Conservation (phyloP, 2,888 invertebrate genomes). For the Netelia virgata region DNA sequence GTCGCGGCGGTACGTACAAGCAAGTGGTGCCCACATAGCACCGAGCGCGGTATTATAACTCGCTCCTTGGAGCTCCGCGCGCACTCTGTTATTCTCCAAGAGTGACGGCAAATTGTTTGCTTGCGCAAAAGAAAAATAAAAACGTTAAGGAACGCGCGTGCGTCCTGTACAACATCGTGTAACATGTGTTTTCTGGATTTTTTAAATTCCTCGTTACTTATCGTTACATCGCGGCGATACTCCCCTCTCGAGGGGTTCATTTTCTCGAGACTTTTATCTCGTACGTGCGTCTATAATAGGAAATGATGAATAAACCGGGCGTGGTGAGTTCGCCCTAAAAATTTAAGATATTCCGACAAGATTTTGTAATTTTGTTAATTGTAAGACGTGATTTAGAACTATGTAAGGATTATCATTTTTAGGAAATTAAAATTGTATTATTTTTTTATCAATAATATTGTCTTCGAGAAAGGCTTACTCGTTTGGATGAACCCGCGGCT, state of each 20-base stretch:
- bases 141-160: slow-evolving; percentile 60
- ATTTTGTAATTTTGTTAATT: no score
- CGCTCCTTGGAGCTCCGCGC: background rate
- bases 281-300: background rate
- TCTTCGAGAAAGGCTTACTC: no score
- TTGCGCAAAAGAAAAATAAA: slow-evolving; percentile 48
- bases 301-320: no score
- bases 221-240: slow-evolving; percentile 35
- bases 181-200: slow-evolving; percentile 61
- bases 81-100: slow-evolving; percentile 30
- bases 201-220: slow-evolving; percentile 61
- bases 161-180: slow-evolving; percentile 38
- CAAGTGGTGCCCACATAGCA: slow-evolving; percentile 13
- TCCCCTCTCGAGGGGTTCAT: slow-evolving; percentile 20
- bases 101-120: slow-evolving; percentile 35
- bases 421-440: no score
- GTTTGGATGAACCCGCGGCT: no score
- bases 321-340: no score
- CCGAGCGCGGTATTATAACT: slow-evolving; percentile 12
- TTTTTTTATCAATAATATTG: no score
- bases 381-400: no score
- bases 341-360: no score
- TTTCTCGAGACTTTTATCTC: slow-evolving; percentile 6
- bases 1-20: slow-evolving; percentile 57
- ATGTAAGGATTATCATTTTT: no score